Evolutionary conservation across 1,140 invertebrate genomes (phyloP), one percentile per base, ranked within the genome.

Genomic region (Leptinotarsa defecta): DNA sequence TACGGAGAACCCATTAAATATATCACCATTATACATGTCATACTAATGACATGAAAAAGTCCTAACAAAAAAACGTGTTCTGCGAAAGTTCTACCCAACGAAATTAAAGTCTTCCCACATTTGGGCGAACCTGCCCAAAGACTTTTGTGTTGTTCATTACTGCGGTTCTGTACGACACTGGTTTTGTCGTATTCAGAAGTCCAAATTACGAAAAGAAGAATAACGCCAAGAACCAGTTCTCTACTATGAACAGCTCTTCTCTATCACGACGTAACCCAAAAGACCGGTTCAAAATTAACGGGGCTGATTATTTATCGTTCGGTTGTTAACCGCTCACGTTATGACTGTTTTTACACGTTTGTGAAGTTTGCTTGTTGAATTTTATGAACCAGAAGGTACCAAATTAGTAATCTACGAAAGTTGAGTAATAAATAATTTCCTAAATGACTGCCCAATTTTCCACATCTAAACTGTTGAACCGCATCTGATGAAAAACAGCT

Each of bases 221-320:
- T 57, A 15, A 57, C n/a, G n/a, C 52, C 52, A 57, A 19, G 52
- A 57, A 57, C 52, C 52, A 57, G 52, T 57, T 57, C 52, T 57
- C 13, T 57, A 17, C 52, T 57, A 57, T 57, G 52, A 57, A 57
- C 52, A 57, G 52, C 52, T 57, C 52, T 57, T 57, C 52, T 17
- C 52, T 57, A 19, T 57, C 52, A 57, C 52, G 52, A 57, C 52
- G 52, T 57, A 57, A 19, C 34, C 27, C n/a, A 48, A 68, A 43
- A 48, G 67, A 68, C 67, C 67, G 67, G 67, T 68, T 68, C 34
- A 43, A 43, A 68, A 68, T 68, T 68, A 68, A 68, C 67, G 34
- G 67, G 67, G 67, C 27, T 68, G 67, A 68, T 68, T 68, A 68
- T 68, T 68, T 68, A 68, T 68, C 67, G 34, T 27, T 19, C 67